Evolutionary conservation across 2,888 invertebrate genomes (phyloP), one percentile per base, ranked within the genome.

Genomic region (Lissonota sp.): DNA sequence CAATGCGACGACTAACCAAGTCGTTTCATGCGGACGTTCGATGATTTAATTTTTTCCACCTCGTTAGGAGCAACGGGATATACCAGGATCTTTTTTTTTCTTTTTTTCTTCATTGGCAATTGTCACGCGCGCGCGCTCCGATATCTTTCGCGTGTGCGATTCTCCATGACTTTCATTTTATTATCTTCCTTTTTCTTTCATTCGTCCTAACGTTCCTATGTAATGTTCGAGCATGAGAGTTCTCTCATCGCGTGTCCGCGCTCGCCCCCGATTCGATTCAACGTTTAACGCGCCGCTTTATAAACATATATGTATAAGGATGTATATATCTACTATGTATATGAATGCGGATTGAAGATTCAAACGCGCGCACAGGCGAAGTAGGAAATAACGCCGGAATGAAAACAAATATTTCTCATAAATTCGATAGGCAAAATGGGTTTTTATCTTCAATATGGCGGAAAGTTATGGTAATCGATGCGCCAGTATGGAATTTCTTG

Each of bases 41-140:
- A 64, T 64, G 42, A 16, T 62, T 62, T 53, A n/a, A 75, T 64
- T 80, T 71, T 76, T 79, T 76, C 67, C 80, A 55, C 60, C 80
- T 80, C 80, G 67, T 80, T 80, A 80, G 16, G 49, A 67, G 66
- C 67, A 80, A 80, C 76, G 75, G 80, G 16, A 71, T 60, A 66
- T 49, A 55, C 8, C 44, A 44, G 42, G 55, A 55, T 75, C 58
- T 16, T 70, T 57, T 58, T 58, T 14, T 51, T 12, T 14, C 6
- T 14, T 62, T 6, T 26, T 14, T 26, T 7, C 49, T 71, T 14
- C 10, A 53, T 37, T 60, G 46, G 44, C 74, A 67, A 71, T 67
- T 67, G 71, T 71, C 75, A 12, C 60, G 26, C 53, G 71, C 10
- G n/a, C 39, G 5, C 14, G 7, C 16, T n/a, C 53, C 53, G 12